phyloP scores from a whole-genome alignment of 2,113 vertebrate species.

The Bubo scandiacus region DNA sequence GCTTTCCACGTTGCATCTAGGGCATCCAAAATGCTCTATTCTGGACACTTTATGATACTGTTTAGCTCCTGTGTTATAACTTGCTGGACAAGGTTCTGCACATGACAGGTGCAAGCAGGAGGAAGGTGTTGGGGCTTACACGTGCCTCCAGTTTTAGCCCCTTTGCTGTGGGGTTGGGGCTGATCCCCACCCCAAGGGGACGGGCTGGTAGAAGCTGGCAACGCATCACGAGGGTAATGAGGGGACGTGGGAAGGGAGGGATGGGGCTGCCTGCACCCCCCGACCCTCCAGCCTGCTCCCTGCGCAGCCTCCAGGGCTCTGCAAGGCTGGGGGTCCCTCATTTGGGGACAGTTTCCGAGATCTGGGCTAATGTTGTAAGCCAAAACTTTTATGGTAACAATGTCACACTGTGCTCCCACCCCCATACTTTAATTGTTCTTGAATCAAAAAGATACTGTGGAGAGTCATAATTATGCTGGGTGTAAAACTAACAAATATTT shows the following conservation, averaged over 20 bases:
- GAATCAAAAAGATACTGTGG: too few relatives aligned
- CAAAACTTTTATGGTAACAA: too few relatives aligned
- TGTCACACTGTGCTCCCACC: rapidly evolving
- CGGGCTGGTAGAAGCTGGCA: background rate
- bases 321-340: background rate
- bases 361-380: background rate
- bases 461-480: background rate
- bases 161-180: background rate
- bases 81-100: too few relatives aligned
- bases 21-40: rapidly evolving
- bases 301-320: background rate
- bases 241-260: background rate
- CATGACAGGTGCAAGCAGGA: rapidly evolving
- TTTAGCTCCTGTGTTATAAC: rapidly evolving
- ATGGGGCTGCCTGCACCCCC: too few relatives aligned
- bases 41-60: rapidly evolving
- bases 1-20: background rate
- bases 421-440: background rate
- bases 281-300: background rate
- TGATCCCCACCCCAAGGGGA: rapidly evolving
- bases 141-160: background rate
- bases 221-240: rapidly evolving
- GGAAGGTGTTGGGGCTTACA: rapidly evolving
- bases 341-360: background rate
- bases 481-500: background rate